A percentile compares a stretch with the other conserved stretches of the same genome.
Conservation (phyloP, 2,888 invertebrate genomes). For the Drosophila melanosoma region DNA sequence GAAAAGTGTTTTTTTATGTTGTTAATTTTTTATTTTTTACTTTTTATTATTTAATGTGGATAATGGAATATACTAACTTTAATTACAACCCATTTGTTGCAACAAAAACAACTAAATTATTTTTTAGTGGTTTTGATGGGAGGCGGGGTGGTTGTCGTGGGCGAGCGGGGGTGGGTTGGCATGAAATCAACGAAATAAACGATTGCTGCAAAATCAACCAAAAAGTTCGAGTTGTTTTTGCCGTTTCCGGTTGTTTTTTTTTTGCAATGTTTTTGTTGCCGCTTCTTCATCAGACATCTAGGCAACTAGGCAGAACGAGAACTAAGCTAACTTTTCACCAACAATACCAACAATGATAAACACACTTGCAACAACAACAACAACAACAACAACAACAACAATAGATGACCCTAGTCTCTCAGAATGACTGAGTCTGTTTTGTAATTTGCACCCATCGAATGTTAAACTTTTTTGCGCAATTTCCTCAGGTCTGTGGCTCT, state of each 20-base stretch:
- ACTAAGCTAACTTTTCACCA: slow-evolving; percentile 25
- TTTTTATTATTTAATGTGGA: not conserved
- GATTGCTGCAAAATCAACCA: slow-evolving; percentile 40
- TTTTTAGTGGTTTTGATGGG: no score
- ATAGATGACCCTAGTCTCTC: slow-evolving; percentile 25
- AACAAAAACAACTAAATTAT: not conserved
- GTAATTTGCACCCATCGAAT: slow-evolving; percentile 82
- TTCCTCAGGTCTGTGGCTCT: slow-evolving; percentile 31
- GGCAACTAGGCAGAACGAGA: slow-evolving; percentile 17
- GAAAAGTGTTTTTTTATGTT: not conserved
- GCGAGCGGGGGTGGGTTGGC: no score
- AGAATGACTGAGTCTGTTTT: slow-evolving; percentile 69
- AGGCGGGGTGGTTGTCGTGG: no score
- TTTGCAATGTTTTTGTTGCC: slow-evolving; percentile 24
- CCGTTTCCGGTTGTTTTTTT: slow-evolving; percentile 33
- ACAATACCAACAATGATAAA: slow-evolving; percentile 44
- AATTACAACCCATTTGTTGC: not conserved
- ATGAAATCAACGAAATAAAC: slow-evolving; percentile 9
- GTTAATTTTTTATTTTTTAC: not conserved
- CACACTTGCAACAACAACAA: slow-evolving; percentile 15
- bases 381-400: slow-evolving; percentile 31
- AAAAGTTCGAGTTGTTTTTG: slow-evolving; percentile 45
- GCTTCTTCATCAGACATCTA: slow-evolving; percentile 33
- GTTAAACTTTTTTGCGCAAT: slow-evolving; percentile 65
- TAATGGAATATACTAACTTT: not conserved